These are phyloP conservation scores for Zhuqinia jingwanae DNA, from an alignment of 2,888 invertebrate genomes.

Conservation along the genomic window DNA sequence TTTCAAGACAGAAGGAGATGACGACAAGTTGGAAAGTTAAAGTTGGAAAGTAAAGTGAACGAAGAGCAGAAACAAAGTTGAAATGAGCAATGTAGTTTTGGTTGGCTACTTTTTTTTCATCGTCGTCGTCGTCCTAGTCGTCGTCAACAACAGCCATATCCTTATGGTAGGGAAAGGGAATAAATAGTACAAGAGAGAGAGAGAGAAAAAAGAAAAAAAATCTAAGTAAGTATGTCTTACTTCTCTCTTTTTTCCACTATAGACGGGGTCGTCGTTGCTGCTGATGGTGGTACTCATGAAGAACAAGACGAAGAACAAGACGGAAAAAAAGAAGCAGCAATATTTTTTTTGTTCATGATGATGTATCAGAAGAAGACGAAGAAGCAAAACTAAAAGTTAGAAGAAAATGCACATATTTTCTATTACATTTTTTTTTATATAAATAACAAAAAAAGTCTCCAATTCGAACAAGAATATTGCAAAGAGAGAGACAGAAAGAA, in stretches of 20 bases:
- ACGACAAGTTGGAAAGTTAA: slow-evolving; percentile 76
- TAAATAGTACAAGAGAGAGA: slow-evolving; percentile 38
- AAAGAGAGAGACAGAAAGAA: slow-evolving; percentile 44
- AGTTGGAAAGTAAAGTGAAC: slow-evolving; percentile 77
- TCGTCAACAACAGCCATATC: slow-evolving; percentile 68
- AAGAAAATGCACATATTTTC: slow-evolving; percentile 51
- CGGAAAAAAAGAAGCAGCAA: slow-evolving; percentile 18
- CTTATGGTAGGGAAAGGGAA: slow-evolving; percentile 39
- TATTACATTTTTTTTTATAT: slow-evolving; percentile 49
- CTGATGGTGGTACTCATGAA: no score
- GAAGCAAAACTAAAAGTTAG: slow-evolving; percentile 33
- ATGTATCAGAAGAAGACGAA: slow-evolving; percentile 38
- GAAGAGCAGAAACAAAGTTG: slow-evolving; percentile 74
- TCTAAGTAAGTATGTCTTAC: slow-evolving; percentile 30
- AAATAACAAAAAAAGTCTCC: slow-evolving; percentile 41
- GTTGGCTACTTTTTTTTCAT: slow-evolving; percentile 67
- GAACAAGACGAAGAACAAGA: background rate
- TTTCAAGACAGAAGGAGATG: slow-evolving; percentile 73
- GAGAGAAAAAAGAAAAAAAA: slow-evolving; percentile 47
- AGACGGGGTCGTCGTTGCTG: no score
- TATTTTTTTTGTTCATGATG: slow-evolving; percentile 13
- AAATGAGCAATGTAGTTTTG: slow-evolving; percentile 74
- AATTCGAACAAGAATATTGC: slow-evolving; percentile 43
- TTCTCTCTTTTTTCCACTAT: background rate
- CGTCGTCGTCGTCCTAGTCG: slow-evolving; percentile 6